Base-by-base conservation (phyloP, 2,113 vertebrate genomes). In the Prolemur simus region DNA sequence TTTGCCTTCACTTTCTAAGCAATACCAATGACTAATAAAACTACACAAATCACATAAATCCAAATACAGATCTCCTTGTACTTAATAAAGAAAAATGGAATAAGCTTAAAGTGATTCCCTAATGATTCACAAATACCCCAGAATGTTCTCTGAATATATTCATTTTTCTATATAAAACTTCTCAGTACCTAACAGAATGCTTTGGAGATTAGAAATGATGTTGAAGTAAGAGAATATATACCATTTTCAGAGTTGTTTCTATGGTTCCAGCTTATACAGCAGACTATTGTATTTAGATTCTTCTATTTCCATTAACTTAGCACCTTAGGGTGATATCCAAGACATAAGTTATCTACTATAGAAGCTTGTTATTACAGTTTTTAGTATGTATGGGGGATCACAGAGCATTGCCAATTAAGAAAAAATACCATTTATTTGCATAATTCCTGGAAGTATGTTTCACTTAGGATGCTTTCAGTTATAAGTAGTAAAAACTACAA, bases 401-500 rank as follows among this genome's bases (percentile, higher is more conserved):
- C 15, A 89, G 52, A 66, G 15, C 29, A 25, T 56, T 85, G n/a
- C 56, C 23, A 20, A 54, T 92, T 87, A 81, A 86, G 89, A 74
- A 54, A 84, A 58, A 76, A 76, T 52, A 27, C n/a, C 39, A 52
- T 60, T 71, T 85, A 74, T 80, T 81, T 81, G 13, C 64, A 49
- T 93, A 82, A 76, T 92, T 77, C 49, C 56, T 80, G 68, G 69
- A 84, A 96, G 69, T 91, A 52, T 86, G 23, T 91, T 96, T 95
- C 49, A 94, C 12, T 86, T 89, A 89, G 42, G 4, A 64, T 86
- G 34, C 29, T 96, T 89, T 96, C 29, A 69, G 52, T 91, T 93
- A 71, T 27, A 71, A 49, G 34, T 68, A 81, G 14, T 96, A 78
- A 76, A 82, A 92, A 18, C 34, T 52, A 17, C 39, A 91, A 64